A percentile compares a stretch with the other conserved stretches of the same genome.
These are phyloP conservation scores for Peromyscus nudipes DNA, from an alignment of 2,797 vertebrate genomes.

Conservation along the genomic window DNA sequence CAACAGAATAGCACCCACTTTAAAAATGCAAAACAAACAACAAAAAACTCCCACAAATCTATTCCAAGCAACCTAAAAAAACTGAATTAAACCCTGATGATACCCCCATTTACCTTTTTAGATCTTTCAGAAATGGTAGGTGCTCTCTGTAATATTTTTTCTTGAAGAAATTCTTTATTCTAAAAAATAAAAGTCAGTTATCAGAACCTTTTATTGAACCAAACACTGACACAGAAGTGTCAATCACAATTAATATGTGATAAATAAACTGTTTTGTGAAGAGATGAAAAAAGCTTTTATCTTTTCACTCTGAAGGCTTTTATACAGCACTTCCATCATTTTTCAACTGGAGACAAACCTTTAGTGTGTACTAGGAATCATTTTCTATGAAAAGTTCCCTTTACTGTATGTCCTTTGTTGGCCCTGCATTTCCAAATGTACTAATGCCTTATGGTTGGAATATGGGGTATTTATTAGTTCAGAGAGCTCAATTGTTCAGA, in stretches of 20 bases:
- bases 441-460: background rate
- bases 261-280: background rate
- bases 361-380: background rate
- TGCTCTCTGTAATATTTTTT: conserved; percentile 95
- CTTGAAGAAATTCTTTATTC: conserved; percentile 98
- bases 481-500: background rate
- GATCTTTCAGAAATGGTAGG: conserved; percentile 98
- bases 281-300: background rate
- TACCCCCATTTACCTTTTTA: conserved; percentile 92
- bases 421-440: background rate
- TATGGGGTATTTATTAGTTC: conserved; percentile 34
- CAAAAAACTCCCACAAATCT: background rate
- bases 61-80: conserved; percentile 10
- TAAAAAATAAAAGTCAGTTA: conserved; percentile 83
- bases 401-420: background rate
- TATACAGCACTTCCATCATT: background rate
- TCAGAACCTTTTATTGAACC: conserved; percentile 58
- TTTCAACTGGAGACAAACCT: background rate
- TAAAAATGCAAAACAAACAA: background rate
- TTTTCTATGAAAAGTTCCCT: background rate
- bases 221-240: background rate
- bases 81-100: background rate
- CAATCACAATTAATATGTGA: conserved; percentile 3
- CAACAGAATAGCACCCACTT: background rate
- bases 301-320: background rate